phyloP scores from a whole-genome alignment of 2,113 vertebrate genomes.

The Equus quagga region DNA sequence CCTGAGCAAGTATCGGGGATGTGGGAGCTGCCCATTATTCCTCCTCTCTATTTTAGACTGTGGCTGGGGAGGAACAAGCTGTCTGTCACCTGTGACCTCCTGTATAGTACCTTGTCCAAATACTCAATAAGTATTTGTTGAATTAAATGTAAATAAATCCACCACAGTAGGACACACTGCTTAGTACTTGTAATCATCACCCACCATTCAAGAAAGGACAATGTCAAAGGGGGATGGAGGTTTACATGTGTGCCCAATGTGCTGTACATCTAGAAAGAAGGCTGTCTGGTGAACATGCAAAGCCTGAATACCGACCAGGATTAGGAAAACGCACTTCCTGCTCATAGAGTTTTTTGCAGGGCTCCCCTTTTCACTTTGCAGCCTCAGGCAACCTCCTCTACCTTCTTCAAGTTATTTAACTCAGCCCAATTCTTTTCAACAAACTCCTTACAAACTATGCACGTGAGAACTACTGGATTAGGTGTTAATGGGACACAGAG shows the following conservation, averaged over 20 bases:
- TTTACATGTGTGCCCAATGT: background rate
- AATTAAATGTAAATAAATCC: conserved; percentile 20
- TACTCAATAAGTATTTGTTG: background rate
- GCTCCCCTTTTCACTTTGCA: background rate
- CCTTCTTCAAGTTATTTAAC: background rate
- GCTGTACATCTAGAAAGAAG: background rate
- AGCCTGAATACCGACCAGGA: background rate
- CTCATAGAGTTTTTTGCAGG: background rate
- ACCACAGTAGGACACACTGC: background rate
- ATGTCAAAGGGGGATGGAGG: background rate
- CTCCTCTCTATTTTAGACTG: background rate
- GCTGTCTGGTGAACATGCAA: background rate
- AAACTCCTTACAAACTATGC: background rate
- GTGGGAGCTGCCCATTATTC: background rate
- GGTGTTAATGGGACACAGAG: background rate
- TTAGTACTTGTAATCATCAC: conserved; percentile 2
- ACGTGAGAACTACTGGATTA: background rate
- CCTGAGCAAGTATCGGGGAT: background rate
- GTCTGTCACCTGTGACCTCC: background rate
- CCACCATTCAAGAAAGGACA: background rate
- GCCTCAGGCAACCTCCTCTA: background rate
- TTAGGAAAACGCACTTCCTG: background rate
- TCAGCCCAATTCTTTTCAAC: background rate
- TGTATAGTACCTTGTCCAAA: background rate
- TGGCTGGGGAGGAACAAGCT: background rate